Base-by-base conservation (phyloP, 2,888 invertebrate genomes). In the Melinaea menophilus region DNA sequence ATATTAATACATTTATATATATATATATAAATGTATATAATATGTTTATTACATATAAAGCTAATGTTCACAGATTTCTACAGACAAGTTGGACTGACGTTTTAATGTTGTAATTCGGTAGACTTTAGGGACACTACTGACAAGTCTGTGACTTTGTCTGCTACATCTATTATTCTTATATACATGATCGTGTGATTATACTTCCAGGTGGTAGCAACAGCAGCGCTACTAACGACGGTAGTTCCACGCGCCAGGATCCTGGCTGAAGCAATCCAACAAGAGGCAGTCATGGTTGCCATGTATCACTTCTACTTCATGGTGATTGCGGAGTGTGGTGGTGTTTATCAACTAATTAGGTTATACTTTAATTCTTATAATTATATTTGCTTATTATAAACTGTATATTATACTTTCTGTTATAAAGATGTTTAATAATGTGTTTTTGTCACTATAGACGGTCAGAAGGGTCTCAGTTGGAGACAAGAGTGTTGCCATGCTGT, bases 221-320 rank as follows among this genome's bases (percentile, higher is more conserved):
- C 92, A 34, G 92, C 92, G 3, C 92, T 92, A 74, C 84, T 93
- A 67, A 91, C 92, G 7, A 88, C 92, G 57, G 75, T 94, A 59
- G 90, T 94, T 61, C 94, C 94, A 0, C 83, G 94, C 72, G 92
- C 93, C n/a, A 92, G 94, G 69, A 81, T 95, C 56, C 78, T 95
- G 63, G 92, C 93, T 3, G 95, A 95, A 80, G 94, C 94, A 0
- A 80, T 94, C 56, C 93, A 93, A 3, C 95, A 95, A 79, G 93
- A 94, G 64, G 92, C 92, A 58, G 93, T 95, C 67, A 94, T 94
- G 93, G 90, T 93, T 55, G 93, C 92, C 9, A 87, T 95, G 85
- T 95, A 94, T 80, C 93, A 94, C 68, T 86, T 95, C 71, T 95
- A 93, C 84, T 92, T 93, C 69, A 82, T 95, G 67, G 86, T 94